These are phyloP conservation scores for Hippolais icterina DNA, from an alignment of 2,113 vertebrate genomes.

Conservation along the genomic window DNA sequence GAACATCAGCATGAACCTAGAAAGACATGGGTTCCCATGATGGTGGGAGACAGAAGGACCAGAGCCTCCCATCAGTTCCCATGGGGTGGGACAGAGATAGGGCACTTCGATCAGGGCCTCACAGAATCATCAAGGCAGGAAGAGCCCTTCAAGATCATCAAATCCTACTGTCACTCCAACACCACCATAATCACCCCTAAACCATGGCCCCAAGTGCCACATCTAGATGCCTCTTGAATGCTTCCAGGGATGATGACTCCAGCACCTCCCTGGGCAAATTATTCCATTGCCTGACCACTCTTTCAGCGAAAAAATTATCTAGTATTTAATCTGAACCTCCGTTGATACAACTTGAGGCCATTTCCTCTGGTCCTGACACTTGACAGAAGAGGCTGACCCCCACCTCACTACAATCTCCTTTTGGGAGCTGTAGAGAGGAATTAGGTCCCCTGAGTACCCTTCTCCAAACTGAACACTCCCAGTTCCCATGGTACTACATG, in stretches of 20 bases:
- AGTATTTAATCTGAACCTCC: neutral
- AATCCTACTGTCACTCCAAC: neutral
- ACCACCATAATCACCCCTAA: neutral
- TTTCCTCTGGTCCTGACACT: neutral
- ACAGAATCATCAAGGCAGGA: neutral
- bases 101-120: neutral
- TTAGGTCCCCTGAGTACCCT: neutral
- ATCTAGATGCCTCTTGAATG: neutral
- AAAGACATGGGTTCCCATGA: accelerated
- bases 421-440: neutral
- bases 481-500: accelerated
- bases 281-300: neutral
- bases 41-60: neutral
- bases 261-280: neutral
- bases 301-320: neutral
- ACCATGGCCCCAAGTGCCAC: neutral
- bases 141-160: neutral
- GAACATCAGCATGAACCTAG: accelerated
- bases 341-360: neutral
- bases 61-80: neutral
- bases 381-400: neutral
- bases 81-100: neutral
- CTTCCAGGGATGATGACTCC: neutral
- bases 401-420: neutral
- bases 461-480: too few relatives aligned